Evolutionary conservation across 2,888 invertebrate genomes (phyloP), one percentile per base, ranked within the genome.

Genomic region (Acronicta alni): DNA sequence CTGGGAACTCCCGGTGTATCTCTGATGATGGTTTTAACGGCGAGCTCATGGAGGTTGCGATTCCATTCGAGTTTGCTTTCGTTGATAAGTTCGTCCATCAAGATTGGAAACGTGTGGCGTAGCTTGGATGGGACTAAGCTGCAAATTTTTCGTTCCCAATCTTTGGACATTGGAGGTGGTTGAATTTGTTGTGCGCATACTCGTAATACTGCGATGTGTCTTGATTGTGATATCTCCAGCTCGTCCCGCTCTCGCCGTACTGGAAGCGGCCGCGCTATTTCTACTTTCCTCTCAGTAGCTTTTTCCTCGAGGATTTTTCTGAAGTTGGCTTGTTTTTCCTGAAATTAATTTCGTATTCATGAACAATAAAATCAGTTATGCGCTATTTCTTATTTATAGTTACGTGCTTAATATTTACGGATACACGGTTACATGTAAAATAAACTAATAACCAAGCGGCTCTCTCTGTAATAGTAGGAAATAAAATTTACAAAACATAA

Each of bases 21-120:
- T 35, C 95, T 93, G 15, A 97, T 92, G 54, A 96, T 95, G 32
- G 95, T 95, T 77, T 95, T 95, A 45, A 97, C 95, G 12, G 96
- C 96, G 35, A 95, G 94, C 0, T 94, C 89, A 70, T 96, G 96
- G 55, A 96, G 95, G 47, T 96, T 91, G 17, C 88, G 88, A 72
- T 96, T 91, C 91, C 95, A 97, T 71, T 96, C 96, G 0, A 80
- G 80, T 72, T 95, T 93, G 43, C 94, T 94, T 77, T 96, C 96
- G 4, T 88, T 77, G 59, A 96, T 90, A 17, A 96, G 89, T 8
- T 87, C 89, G 26, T 94, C 90, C 37, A 95, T 91, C 0, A 96
- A 79, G 23, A 90, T 84, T 0, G 95, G 95, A 82, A 95, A 96
- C 42, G 94, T 93, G 26, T 87, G 87, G 59, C 95, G 95, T n/a